Percentiles rank a stretch among this genome's conserved stretches.
phyloP scores from a whole-genome alignment of 2,797 vertebrate genomes.

The Numenius phaeopus region DNA sequence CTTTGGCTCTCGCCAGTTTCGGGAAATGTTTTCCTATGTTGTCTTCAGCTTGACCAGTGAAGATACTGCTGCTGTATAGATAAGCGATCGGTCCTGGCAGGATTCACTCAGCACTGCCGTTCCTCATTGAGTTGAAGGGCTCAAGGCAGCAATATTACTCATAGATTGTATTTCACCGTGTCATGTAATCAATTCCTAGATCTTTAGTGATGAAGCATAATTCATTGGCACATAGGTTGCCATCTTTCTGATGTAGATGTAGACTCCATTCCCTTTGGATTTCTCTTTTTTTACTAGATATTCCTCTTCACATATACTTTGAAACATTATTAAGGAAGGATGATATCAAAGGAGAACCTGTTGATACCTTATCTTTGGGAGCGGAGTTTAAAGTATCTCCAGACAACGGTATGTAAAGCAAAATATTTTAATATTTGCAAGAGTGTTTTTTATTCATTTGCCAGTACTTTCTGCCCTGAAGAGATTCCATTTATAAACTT shows the following conservation, averaged over 20 bases:
- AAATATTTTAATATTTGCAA: background rate
- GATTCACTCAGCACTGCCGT: background rate
- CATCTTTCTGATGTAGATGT: background rate
- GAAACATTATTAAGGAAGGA: conserved; percentile 78
- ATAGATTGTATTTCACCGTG: background rate
- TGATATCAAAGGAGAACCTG: conserved; percentile 81
- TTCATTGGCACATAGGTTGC: background rate
- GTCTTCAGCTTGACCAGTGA: background rate
- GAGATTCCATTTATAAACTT: background rate
- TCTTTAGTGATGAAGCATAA: background rate
- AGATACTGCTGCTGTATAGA: background rate
- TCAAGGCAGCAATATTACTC: background rate
- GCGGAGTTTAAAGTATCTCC: conserved; percentile 68
- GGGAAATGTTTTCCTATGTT: background rate
- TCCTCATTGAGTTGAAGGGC: background rate
- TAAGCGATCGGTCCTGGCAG: rapidly evolving
- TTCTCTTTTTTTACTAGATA: conserved; percentile 60
- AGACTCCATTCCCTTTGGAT: background rate
- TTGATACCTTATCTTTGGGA: conserved; percentile 71
- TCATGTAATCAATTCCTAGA: background rate
- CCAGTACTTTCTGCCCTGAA: background rate
- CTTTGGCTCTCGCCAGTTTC: background rate
- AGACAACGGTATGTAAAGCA: conserved; percentile 74
- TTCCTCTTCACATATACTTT: conserved; percentile 78
- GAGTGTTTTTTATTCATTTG: background rate